These are phyloP conservation scores for Gambusia yucatana DNA, from an alignment of 2,797 vertebrate species.

Conservation along the genomic window DNA sequence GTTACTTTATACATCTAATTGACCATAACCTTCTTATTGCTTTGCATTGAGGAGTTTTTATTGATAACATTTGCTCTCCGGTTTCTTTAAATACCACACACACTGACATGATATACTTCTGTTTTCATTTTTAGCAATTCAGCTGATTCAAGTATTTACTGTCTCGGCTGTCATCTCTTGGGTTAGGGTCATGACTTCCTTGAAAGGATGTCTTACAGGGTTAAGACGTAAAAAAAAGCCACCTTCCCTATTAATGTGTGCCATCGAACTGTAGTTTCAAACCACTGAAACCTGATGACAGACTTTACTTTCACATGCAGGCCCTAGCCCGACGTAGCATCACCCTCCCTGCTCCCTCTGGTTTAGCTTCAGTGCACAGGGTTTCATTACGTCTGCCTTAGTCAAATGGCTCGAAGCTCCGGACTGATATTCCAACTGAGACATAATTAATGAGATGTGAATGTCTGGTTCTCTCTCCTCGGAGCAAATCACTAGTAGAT, in stretches of 20 bases:
- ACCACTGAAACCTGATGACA: constrained; percentile 39
- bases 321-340: constrained; percentile 18
- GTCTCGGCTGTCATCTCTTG: constrained; percentile 7
- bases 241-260: background rate
- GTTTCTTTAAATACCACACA: constrained; percentile 46
- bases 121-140: constrained; percentile 20
- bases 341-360: constrained; percentile 17
- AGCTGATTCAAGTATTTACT: constrained; percentile 3
- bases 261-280: constrained; percentile 7
- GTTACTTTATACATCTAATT: constrained; percentile 69
- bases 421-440: constrained; percentile 72
- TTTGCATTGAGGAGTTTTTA: constrained; percentile 52
- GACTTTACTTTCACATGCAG: constrained; percentile 31
- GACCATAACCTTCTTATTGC: constrained; percentile 66
- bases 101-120: constrained; percentile 37
- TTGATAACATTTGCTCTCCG: constrained; percentile 44
- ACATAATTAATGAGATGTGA: constrained; percentile 77
- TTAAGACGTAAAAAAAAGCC: background rate
- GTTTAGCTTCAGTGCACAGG: constrained; percentile 43
- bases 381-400: constrained; percentile 69
- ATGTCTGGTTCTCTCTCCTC: constrained; percentile 56
- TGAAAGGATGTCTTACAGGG: constrained; percentile 5
- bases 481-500: constrained; percentile 42
- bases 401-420: constrained; percentile 66
- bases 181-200: constrained; percentile 16